Conservation (phyloP, 1,140 invertebrate genomes). For the Ditylenchus dipsaci region DNA sequence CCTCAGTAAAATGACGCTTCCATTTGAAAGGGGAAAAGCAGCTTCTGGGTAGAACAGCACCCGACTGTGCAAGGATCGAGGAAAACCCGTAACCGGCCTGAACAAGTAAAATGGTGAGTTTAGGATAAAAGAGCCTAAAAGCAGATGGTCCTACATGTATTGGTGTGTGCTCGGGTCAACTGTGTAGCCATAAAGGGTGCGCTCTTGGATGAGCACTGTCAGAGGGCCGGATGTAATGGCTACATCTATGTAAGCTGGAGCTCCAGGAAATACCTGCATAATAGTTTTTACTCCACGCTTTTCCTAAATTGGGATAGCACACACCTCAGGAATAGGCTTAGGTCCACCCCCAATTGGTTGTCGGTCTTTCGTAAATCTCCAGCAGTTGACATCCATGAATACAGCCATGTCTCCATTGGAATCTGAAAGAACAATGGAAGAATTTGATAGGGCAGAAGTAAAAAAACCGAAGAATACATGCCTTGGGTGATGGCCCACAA, state of each 20-base stretch:
- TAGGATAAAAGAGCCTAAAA: background rate
- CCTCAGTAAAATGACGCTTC: slow-evolving; percentile 34
- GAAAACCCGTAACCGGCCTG: slow-evolving; percentile 11
- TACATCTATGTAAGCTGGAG: slow-evolving; percentile 31
- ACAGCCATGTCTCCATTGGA: background rate
- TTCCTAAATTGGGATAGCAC: no score
- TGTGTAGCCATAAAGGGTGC: slow-evolving; percentile 29
- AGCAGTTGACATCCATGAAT: slow-evolving; percentile 12
- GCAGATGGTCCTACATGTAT: slow-evolving; percentile 20
- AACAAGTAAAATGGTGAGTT: no score
- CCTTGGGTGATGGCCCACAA: slow-evolving; percentile 17
- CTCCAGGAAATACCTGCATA: slow-evolving; percentile 27
- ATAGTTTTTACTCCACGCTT: no score
- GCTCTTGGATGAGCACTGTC: slow-evolving; percentile 38
- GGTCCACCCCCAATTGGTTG: background rate
- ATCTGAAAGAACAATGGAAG: background rate
- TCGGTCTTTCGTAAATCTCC: slow-evolving; percentile 7
- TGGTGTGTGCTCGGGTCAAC: slow-evolving; percentile 6
- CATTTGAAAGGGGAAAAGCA: slow-evolving; percentile 37
- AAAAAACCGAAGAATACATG: background rate
- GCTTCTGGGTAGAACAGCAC: slow-evolving; percentile 34
- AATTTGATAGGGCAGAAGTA: background rate
- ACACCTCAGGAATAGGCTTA: background rate
- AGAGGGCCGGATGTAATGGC: slow-evolving; percentile 28
- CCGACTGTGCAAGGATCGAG: slow-evolving; percentile 29